A percentile compares a stretch with the other conserved stretches of the same genome.
Conservation (phyloP, 2,888 invertebrate species). For the Notocelia uddmanniana region DNA sequence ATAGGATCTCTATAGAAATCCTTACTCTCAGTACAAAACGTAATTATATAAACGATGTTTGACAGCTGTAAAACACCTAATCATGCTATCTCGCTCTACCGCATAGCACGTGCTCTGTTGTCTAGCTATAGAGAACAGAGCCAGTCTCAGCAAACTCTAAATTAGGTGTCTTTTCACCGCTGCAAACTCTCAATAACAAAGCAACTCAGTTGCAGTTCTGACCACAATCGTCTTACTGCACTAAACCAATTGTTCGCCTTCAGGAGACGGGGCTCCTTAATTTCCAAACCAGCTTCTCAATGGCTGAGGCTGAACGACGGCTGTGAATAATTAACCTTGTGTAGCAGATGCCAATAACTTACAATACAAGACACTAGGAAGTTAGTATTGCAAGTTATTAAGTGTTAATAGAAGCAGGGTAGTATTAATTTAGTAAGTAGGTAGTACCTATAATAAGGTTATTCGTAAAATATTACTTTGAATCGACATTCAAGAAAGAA, state of each 20-base stretch:
- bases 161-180: slow-evolving; percentile 1
- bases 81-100: too few species aligned
- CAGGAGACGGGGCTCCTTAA: neutral
- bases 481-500: neutral
- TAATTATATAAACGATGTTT: too few species aligned
- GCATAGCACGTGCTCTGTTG: too few species aligned
- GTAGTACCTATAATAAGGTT: too few species aligned
- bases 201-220: slow-evolving; percentile 24
- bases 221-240: slow-evolving; percentile 8
- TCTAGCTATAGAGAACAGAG: too few species aligned
- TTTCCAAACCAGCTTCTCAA: slow-evolving; percentile 22
- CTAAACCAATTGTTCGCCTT: neutral
- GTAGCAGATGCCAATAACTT: slow-evolving; percentile 39
- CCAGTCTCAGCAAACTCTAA: neutral
- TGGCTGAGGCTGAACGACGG: slow-evolving; percentile 13
- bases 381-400: slow-evolving; percentile 13
- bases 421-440: too few species aligned
- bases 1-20: too few species aligned
- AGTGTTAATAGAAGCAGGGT: neutral
- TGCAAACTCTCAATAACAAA: neutral
- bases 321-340: slow-evolving; percentile 37
- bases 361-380: slow-evolving; percentile 22
- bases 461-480: neutral
- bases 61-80: too few species aligned
- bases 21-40: too few species aligned